Base-by-base conservation (phyloP, 2,888 invertebrate genomes). In the Lingula anatina region DNA sequence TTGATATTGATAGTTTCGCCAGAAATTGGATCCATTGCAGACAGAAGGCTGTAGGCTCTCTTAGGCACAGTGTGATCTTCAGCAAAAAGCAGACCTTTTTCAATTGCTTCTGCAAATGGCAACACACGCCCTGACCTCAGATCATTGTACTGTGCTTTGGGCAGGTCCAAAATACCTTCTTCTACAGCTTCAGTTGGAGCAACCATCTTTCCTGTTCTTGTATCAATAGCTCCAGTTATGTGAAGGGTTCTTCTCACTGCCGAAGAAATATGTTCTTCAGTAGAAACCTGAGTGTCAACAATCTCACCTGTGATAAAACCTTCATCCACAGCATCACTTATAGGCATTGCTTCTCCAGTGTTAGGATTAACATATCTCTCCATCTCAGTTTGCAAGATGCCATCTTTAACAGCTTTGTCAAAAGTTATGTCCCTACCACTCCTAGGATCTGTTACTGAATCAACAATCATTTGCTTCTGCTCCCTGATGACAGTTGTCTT, bases 31-130 rank as follows among this genome's bases (percentile, higher is more conserved):
- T 31, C 31, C 31, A 31, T 31, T 15, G 31, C 15, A 31, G 15
- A 12, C 9, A 12, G 31, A 31, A 15, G 15, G 31, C 31, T 15
- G 15, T 31, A 9, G 15, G 9, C 31, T 31, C 15, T 31, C 31
- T 31, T 15, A 31, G 31, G 15, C 31, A 31, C 31, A 31, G 31
- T 15, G n/a, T n/a, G 51, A 25, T 31, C 31, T 47, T 61, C 62
- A 24, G 65, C 59, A 40, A 60, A 54, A 23, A 96, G 87, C 41
- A 91, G 83, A 57, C 95, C 95, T 52, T 88, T 85, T 68, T 89
- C 86, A 18, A 92, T 90, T 0, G 96, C 96, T 73, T 93, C 89
- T 18, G 87, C 84, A 48, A 97, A 79, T 5, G 90, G 90, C 12
- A 94, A 75, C 46, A 90, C 82, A 68, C 89, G 86, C 50, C 87